Base-by-base conservation (phyloP, 1,140 invertebrate species). In the Procambarus virginalis region DNA sequence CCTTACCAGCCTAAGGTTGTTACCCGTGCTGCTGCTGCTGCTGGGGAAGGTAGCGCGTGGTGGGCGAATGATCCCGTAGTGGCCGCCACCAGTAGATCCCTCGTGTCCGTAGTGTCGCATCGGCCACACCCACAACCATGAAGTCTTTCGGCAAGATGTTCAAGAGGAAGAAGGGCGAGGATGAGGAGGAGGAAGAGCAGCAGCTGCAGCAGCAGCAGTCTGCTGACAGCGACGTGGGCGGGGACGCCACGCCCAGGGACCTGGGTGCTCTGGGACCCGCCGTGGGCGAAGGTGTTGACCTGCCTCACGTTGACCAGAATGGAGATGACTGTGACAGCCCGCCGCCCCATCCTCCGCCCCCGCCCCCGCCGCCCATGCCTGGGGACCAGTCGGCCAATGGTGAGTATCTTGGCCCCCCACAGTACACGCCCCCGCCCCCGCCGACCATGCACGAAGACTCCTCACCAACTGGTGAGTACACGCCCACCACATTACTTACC, bases 71-170 rank as follows among this genome's bases (percentile, higher is more conserved):
- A 64, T 20, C 68, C 3, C 68, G n/a, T 34, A 73, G 68, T 34
- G 68, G 68, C 68, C 20, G 22, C n/a, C 68, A 34, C 68, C 22
- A 73, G 22, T 20, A 68, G 17, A 6, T 73, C 22, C 20, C 68
- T 34, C 20, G 68, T 34, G 68, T 34, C 6, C 3, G 64, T 58
- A 58, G 55, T 9, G 55, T 58, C 60, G 20, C 17, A 6, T 34
- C 68, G n/a, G 22, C 68, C 60, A 64, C 80, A 68, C 45, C 73
- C 70, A 64, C 81, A 9, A 70, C 34, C 22, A 90, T 90, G 89
- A 90, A 90, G 70, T 84, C 89, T 58, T 84, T 90, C 60, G 89
- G 90, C 17, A 91, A 91, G 84, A 91, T 91, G 90, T 87, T 91
- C 64, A 91, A 91, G 51, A 58, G 84, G 9, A 87, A 87, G 73